A percentile compares a stretch with the other conserved stretches of the same genome.
These are phyloP conservation scores for Volucella inflata DNA, from an alignment of 2,888 invertebrate species.

Conservation along the genomic window DNA sequence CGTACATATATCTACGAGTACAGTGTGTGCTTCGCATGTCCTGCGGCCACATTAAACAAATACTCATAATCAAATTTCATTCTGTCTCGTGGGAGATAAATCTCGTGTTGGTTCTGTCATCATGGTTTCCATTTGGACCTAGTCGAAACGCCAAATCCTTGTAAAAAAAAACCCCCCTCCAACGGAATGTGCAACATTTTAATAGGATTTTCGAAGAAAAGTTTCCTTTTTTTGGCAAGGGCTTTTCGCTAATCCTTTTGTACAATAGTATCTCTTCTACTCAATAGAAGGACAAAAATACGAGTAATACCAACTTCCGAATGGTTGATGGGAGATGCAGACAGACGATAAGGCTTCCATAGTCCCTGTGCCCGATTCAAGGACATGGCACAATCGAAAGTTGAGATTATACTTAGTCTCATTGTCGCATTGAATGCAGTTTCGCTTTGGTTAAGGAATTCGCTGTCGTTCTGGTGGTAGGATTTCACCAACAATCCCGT, in stretches of 20 bases:
- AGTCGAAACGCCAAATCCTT: background rate
- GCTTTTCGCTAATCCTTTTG: constrained; percentile 71
- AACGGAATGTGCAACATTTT: constrained; percentile 45
- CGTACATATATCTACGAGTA: background rate
- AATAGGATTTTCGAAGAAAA: constrained; percentile 64
- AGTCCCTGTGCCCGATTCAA: constrained; percentile 27
- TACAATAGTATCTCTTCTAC: constrained; percentile 29
- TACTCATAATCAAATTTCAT: constrained; percentile 67
- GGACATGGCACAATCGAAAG: constrained; percentile 62
- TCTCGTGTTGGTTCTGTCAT: constrained; percentile 20
- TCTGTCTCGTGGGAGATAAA: constrained; percentile 43
- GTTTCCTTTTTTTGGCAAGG: constrained; percentile 42
- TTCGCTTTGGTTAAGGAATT: constrained; percentile 28
- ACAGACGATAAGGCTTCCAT: constrained; percentile 63
- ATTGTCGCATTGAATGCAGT: constrained; percentile 59
- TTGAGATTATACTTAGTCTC: constrained; percentile 60
- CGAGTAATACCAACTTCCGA: constrained; percentile 40
- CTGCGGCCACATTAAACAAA: constrained; percentile 72
- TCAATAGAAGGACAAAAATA: constrained; percentile 49
- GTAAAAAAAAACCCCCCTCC: background rate
- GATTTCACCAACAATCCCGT: constrained; percentile 66
- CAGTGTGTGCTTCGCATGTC: constrained; percentile 52
- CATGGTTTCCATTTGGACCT: constrained; percentile 35
- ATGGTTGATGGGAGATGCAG: constrained; percentile 35
- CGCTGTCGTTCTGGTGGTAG: constrained; percentile 1